Evolutionary conservation across 1,140 invertebrate genomes (phyloP).

Genomic region (Lethrus apterus): DNA sequence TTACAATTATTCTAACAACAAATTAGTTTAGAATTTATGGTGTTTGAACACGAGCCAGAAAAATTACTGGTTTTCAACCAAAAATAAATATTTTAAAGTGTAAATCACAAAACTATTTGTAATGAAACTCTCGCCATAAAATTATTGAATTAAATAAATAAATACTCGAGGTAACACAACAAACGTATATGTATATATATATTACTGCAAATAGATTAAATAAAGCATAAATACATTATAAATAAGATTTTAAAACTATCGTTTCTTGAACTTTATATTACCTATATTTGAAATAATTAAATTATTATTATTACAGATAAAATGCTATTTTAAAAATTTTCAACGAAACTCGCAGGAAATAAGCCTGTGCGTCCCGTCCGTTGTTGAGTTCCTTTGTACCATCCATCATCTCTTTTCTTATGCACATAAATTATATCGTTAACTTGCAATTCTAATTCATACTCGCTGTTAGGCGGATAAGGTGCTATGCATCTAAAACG

Average conservation of each 20-base stretch:
- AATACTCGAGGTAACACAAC: neutral
- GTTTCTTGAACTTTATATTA: neutral
- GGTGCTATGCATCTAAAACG: slow-evolving; percentile 85
- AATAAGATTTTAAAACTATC: neutral
- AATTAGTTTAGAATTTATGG: too few species aligned
- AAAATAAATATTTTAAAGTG: too few species aligned
- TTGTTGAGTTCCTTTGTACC: slow-evolving; percentile 89
- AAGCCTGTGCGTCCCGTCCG: slow-evolving; percentile 84
- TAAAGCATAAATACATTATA: neutral
- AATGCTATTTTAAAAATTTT: slow-evolving; percentile 51
- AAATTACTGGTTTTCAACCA: too few species aligned
- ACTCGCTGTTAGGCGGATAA: slow-evolving; percentile 92
- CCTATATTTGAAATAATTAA: too few species aligned
- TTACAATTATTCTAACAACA: too few species aligned
- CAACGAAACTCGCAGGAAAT: slow-evolving; percentile 91
- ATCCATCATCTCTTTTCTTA: slow-evolving; percentile 88
- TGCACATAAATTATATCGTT: slow-evolving; percentile 89
- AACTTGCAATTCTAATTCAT: slow-evolving; percentile 80
- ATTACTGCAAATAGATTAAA: neutral
- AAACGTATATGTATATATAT: neutral
- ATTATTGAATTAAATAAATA: neutral
- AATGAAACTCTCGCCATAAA: too few species aligned
- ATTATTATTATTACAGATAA: too few species aligned
- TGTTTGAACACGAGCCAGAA: too few species aligned
- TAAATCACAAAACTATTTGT: too few species aligned